Evolutionary conservation across 2,797 vertebrate genomes (phyloP).

Genomic region (Onychomys leucogaster): DNA sequence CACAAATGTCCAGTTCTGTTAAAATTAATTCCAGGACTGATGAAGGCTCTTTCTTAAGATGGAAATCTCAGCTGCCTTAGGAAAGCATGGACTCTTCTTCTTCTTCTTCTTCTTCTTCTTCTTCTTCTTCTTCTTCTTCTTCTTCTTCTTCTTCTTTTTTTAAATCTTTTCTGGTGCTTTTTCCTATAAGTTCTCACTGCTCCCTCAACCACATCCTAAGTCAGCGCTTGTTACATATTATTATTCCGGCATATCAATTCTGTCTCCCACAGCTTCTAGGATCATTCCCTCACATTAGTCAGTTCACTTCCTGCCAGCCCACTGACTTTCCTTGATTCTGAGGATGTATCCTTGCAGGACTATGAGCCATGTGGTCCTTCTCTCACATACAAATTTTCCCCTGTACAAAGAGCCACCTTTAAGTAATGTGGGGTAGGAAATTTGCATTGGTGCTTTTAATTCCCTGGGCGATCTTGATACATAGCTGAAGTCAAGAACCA

Average conservation of each 20-base stretch:
- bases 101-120: too few relatives aligned
- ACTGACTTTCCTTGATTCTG: neutral
- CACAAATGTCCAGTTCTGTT: neutral
- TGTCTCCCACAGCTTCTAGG: neutral
- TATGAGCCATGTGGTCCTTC: neutral
- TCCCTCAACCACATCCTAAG: neutral
- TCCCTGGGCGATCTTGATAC: neutral
- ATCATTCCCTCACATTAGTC: neutral
- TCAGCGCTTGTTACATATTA: neutral
- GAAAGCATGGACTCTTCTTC: neutral
- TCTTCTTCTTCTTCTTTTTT: neutral
- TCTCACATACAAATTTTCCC: neutral
- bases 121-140: too few relatives aligned
- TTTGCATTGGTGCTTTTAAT: neutral
- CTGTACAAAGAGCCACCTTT: neutral
- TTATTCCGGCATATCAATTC: neutral
- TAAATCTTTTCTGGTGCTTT: neutral
- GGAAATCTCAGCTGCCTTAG: neutral
- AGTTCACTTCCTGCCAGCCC: neutral
- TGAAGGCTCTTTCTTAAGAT: neutral
- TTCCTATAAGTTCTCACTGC: neutral
- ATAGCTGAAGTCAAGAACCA: neutral
- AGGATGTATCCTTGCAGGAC: neutral
- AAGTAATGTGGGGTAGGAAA: neutral
- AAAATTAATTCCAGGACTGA: neutral